phyloP scores from a whole-genome alignment of 2,888 invertebrate genomes.

The Branchipolynoe longqiensis region DNA sequence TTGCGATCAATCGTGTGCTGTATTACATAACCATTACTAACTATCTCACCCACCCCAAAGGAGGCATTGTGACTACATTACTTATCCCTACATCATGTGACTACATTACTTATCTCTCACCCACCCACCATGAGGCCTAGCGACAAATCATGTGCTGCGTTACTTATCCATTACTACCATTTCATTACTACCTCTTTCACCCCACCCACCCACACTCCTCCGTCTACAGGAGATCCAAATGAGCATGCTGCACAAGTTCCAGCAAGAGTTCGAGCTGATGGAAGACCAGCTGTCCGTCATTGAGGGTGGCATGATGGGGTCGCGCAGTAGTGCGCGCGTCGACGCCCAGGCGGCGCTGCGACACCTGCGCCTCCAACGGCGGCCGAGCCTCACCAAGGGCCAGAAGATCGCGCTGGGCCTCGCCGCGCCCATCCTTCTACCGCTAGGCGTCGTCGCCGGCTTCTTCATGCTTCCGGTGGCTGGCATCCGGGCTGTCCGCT shows the following conservation, averaged over 20 bases:
- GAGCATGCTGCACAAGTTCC: conserved; percentile 70
- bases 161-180: no score
- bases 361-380: conserved; percentile 38
- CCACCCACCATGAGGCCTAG: no score
- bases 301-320: conserved; percentile 71
- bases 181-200: no score
- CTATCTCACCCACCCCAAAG: no score
- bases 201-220: no score
- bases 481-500: conserved; percentile 59
- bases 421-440: conserved; percentile 62
- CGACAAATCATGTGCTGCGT: no score
- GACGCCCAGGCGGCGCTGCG: conserved; percentile 51
- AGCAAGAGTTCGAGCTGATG: conserved; percentile 75
- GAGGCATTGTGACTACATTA: no score
- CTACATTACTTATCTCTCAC: no score
- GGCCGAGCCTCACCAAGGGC: conserved; percentile 51
- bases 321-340: background rate
- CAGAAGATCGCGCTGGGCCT: conserved; percentile 64
- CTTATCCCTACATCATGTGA: no score
- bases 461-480: conserved; percentile 64
- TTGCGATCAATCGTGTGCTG: no score
- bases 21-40: no score
- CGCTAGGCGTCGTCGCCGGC: conserved; percentile 63
- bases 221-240: conserved; percentile 54
- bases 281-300: conserved; percentile 75